These are phyloP conservation scores for Cephus sareptanus DNA, from an alignment of 2,888 invertebrate genomes.

Conservation along the genomic window DNA sequence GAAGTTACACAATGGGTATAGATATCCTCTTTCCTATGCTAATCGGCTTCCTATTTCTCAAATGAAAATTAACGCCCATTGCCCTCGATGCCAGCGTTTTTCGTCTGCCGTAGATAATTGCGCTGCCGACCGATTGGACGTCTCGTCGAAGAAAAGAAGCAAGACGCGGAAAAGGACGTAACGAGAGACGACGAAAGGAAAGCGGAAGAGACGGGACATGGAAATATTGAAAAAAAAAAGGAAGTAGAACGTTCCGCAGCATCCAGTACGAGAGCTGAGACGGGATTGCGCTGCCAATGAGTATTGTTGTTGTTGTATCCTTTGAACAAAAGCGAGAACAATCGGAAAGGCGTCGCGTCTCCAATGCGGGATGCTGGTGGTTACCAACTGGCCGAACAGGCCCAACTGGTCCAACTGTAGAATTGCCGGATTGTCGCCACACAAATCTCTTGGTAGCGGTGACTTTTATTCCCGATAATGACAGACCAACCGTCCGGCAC, in stretches of 20 bases:
- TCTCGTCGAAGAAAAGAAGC: constrained; percentile 17
- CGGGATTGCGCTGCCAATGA: not conserved
- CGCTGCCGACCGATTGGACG: constrained; percentile 14
- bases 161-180: no score
- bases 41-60: constrained; percentile 50
- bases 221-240: not conserved
- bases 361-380: not conserved
- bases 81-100: constrained; percentile 2
- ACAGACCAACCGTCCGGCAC: constrained; percentile 56
- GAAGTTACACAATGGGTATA: constrained; percentile 15
- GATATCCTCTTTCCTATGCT: constrained; percentile 39
- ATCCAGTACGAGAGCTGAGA: not conserved
- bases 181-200: constrained; percentile 11
- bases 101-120: constrained; percentile 37
- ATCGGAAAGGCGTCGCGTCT: not conserved
- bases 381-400: not conserved
- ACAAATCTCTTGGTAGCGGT: constrained; percentile 57
- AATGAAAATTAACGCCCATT: constrained; percentile 35
- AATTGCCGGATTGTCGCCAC: constrained; percentile 11
- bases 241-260: not conserved
- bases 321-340: not conserved
- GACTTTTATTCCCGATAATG: constrained; percentile 67
- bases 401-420: not conserved
- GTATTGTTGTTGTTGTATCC: not conserved
- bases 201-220: constrained; percentile 19